Base-by-base conservation (phyloP, 2,797 vertebrate species). In the Podarcis lilfordi region DNA sequence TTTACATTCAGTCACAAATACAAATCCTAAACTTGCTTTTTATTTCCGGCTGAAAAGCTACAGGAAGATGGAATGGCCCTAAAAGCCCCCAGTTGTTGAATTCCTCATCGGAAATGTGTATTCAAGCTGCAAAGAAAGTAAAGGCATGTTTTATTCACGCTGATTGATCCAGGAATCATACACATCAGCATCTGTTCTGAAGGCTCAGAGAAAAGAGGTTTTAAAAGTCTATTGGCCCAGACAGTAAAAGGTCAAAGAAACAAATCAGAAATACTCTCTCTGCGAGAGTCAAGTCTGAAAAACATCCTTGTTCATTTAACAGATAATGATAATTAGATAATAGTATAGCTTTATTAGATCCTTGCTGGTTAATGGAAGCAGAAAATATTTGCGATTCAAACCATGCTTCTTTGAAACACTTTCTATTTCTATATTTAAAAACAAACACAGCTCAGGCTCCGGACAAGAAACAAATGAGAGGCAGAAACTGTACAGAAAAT, bases 91-190 rank as follows among this genome's bases (percentile, higher is more conserved):
- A 93, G 77, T 6, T 71, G 68, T 8, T 71, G 66, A 29, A 90
- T 93, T 92, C 80, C 8, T 50, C 82, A 92, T 91, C 71, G 85
- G 21, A 94, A 96, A 95, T 91, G 32, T 89, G 80, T 95, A 95
- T 93, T 92, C 79, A 88, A 91, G 86, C 87, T 91, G 95, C 90
- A 95, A 93, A 89, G 93, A 88, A 55, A 89, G 93, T 79, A 55
- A 75, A 85, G 72, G 37, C 55, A 64, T 93, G 80, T 86, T 96
- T 95, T 96, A 91, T 96, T 96, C 96, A 91, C 80, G 4, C 91
- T 94, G 92, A 94, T 95, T 93, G 92, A 95, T 96, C 93, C 91
- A 91, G 80, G 85, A 91, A 95, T 94, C 90, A 89, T 90, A 87
- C 88, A 90, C 85, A 91, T 88, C 68, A 85, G 88, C 89, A 86